Base-by-base conservation (phyloP, 2,888 invertebrate species). In the Villa cingulata region DNA sequence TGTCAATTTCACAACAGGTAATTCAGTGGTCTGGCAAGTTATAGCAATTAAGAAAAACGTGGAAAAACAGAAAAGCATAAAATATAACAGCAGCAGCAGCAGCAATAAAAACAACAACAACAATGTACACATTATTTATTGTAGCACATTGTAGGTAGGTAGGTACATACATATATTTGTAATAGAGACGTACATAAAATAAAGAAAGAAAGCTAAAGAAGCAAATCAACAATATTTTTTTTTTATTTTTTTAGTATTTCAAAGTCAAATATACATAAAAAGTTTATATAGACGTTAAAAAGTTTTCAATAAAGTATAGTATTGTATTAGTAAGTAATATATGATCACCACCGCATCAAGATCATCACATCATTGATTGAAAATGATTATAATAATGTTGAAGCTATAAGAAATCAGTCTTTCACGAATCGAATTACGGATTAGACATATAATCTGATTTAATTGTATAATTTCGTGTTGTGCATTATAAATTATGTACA, bases 331-430 rank as follows among this genome's bases (percentile, higher is more conserved):
- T 36, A 17, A 46, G 41, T 41, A 46, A 46, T 37, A 46, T 23
- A 46, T 37, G 41, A 41, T 41, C 27, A 32, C 12, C 29, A 32
- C 12, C 29, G 23, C 23, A 23, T 23, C 23, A 23, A 23, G 23
- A 23, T 23, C 23, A 23, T 23, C 29, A 32, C 23, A 23, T 23
- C 29, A 32, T 32, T 12, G 29, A 32, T 32, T 32, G 41, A 37
- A 46, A 41, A 37, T 46, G 46, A 46, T 41, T 36, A 36, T 40
- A 41, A 34, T 12, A 23, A 32, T 12, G 12, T 32, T 41, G 37
- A 41, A 41, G 37, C 20, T 29, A n/a, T n/a, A 23, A 41, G n/a
- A 37, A 41, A 41, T 46, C 46, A 46, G 46, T 46, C 46, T 46
- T 46, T 27, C 37, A 37, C 37, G 16, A 41, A 46, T 46, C 46